A percentile compares a stretch with the other conserved stretches of the same genome.
Conservation (phyloP, 2,888 invertebrate species). For the Thelaira solivaga region DNA sequence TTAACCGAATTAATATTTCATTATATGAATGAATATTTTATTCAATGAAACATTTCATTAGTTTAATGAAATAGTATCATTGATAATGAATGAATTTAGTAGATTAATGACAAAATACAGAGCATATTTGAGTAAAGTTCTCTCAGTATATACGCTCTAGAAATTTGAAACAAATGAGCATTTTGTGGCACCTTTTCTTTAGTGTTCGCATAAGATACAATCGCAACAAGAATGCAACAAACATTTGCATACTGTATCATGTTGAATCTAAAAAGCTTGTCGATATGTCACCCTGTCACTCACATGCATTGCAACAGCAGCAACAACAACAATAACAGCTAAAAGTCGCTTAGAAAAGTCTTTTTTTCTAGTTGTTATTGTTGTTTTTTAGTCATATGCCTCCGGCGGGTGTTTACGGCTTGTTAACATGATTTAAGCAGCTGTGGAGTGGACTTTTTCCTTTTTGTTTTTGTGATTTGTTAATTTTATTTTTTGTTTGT, state of each 20-base stretch:
- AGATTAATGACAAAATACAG: too few relatives aligned
- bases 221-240: background rate
- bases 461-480: conserved; percentile 3
- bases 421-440: conserved; percentile 62
- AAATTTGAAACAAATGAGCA: too few relatives aligned
- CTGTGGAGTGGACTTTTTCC: conserved; percentile 43
- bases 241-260: conserved; percentile 42
- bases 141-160: too few relatives aligned
- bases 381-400: conserved; percentile 50
- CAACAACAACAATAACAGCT: background rate
- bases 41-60: too few relatives aligned
- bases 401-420: conserved; percentile 62
- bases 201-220: background rate
- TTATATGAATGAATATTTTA: too few relatives aligned
- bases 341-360: conserved; percentile 6
- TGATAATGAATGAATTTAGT: too few relatives aligned
- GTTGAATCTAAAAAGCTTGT: conserved; percentile 61
- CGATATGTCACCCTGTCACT: conserved; percentile 61
- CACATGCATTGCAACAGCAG: conserved; percentile 32
- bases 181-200: too few relatives aligned
- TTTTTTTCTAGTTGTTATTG: conserved; percentile 22
- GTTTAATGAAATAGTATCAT: too few relatives aligned
- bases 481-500: too few relatives aligned
- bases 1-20: too few relatives aligned
- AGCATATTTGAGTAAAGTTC: too few relatives aligned